Evolutionary conservation across 2,797 vertebrate genomes (phyloP).

Genomic region (Salmo trutta): DNA sequence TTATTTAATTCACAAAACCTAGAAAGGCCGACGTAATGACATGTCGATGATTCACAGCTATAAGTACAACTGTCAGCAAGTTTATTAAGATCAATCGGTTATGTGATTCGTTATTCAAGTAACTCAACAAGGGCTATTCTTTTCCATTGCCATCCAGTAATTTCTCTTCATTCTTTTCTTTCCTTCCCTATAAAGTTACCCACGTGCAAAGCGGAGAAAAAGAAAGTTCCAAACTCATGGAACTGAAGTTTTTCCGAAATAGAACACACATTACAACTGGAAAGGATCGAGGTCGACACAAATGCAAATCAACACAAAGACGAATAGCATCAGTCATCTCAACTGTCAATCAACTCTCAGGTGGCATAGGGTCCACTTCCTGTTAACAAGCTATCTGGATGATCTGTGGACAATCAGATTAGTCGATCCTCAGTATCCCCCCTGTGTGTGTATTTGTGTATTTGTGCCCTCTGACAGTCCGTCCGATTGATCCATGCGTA

Average conservation of each 20-base stretch:
- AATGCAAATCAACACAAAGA: not conserved
- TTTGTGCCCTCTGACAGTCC: slow-evolving; percentile 60
- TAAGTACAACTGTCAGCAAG: not conserved
- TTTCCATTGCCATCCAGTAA: not conserved
- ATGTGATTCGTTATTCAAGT: not conserved
- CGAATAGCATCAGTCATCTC: slow-evolving; percentile 59
- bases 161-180: not conserved
- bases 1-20: not conserved
- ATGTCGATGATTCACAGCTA: not conserved
- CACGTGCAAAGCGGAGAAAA: not conserved
- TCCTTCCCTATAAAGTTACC: not conserved
- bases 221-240: not conserved
- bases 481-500: slow-evolving; percentile 63
- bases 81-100: not conserved
- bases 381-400: slow-evolving; percentile 68
- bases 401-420: slow-evolving; percentile 72
- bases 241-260: not conserved
- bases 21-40: not conserved
- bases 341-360: slow-evolving; percentile 58
- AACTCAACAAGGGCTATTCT: not conserved
- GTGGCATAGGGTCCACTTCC: slow-evolving; percentile 71
- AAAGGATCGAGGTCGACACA: not conserved
- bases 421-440: slow-evolving; percentile 31
- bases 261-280: not conserved
- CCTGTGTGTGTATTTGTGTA: slow-evolving; percentile 67